These are phyloP conservation scores for Meriones psammophilus DNA, from an alignment of 2,797 vertebrate genomes.

Conservation along the genomic window DNA sequence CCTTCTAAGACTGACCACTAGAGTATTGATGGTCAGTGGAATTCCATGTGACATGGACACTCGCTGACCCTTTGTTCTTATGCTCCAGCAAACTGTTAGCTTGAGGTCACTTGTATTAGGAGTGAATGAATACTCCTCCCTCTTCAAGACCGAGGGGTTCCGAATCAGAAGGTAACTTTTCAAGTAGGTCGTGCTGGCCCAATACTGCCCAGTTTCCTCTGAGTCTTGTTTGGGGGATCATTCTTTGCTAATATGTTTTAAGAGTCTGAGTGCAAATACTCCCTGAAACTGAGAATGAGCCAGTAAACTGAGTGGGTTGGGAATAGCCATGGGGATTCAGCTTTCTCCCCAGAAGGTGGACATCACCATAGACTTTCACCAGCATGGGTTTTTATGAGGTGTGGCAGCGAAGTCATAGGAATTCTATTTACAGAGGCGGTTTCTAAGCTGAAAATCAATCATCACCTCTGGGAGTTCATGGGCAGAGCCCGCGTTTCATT, in stretches of 20 bases:
- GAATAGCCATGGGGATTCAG: neutral
- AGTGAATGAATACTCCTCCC: neutral
- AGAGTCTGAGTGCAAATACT: too few species aligned
- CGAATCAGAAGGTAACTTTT: neutral
- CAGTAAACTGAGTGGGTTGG: too few species aligned
- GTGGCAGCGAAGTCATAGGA: neutral
- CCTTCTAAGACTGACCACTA: neutral
- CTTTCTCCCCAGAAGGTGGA: neutral
- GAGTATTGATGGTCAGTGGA: neutral
- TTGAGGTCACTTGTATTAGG: neutral
- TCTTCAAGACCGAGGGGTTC: neutral
- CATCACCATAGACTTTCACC: neutral
- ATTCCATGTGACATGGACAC: neutral
- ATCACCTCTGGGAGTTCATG: neutral
- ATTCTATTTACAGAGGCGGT: neutral
- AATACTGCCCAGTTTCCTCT: too few species aligned
- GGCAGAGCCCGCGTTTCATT: neutral
- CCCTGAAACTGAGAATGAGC: neutral
- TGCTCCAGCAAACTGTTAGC: neutral
- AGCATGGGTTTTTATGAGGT: neutral
- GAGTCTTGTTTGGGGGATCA: accelerated
- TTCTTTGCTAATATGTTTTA: neutral
- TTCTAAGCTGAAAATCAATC: neutral
- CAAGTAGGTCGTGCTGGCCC: accelerated
- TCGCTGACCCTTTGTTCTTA: too few species aligned